Evolutionary conservation across 2,888 invertebrate species (phyloP), one percentile per base, ranked within the genome.

Genomic region (Cecidostiba fungosa): DNA sequence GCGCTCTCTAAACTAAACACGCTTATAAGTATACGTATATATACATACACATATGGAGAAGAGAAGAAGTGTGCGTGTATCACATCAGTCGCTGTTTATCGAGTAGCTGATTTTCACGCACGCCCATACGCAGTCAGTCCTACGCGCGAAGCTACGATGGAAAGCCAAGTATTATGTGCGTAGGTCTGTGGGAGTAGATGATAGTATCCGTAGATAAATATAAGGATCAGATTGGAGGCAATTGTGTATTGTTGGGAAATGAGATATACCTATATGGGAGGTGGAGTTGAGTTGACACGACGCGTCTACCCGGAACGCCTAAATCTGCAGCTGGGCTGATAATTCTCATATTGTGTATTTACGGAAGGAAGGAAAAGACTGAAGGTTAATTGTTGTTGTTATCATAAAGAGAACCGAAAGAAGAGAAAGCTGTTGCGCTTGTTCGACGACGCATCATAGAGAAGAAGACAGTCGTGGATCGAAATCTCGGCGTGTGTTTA

Each of bases 61-160:
- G 8, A 14, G 62, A 62, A 62, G 62, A 62, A 12, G 62, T 62
- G 62, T 62, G 26, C 62, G 62, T 14, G 26, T n/a, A n/a, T n/a
- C 62, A 59, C 54, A 59, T 59, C 54, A 59, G 66, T 66, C 66
- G 66, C 66, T 66, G 66, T 66, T 66, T 66, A 66, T 66, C 66
- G 66, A 66, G 66, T 66, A 66, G 66, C n/a, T n/a, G 54, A 66
- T 66, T 26, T 66, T 29, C 66, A 66, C 29, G 66, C 66, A 66
- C 66, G 66, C 66, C 66, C 66, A 66, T 66, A 66, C 8, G 66
- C 66, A 29, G 29, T 29, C 66, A 66, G 29, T 26, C 66, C 26
- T 66, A 29, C 66, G 66, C 26, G 26, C 26, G 29, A 12, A 8
- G 26, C 29, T 29, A 0, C 26, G 26, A 66, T n/a, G 54, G 54